Conservation (phyloP, 1,140 invertebrate genomes). For the Nomia melanderi region DNA sequence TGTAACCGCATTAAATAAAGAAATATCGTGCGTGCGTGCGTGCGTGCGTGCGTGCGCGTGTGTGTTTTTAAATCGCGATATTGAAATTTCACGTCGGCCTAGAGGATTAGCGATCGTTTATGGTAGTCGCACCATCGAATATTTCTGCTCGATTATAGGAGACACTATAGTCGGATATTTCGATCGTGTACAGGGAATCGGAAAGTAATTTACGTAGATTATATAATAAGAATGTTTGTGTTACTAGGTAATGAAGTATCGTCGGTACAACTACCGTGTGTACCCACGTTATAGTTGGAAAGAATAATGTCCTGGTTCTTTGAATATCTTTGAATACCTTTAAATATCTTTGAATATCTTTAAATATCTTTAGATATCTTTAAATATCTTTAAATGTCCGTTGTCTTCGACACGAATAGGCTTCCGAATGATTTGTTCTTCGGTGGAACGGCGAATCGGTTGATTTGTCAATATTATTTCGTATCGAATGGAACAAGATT, state of each 20-base stretch:
- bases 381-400: too few species aligned
- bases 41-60: too few species aligned
- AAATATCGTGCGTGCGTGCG: too few species aligned
- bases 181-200: conserved; percentile 1
- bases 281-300: conserved; percentile 7
- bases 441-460: background rate
- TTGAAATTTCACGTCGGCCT: background rate
- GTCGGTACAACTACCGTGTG: conserved; percentile 26
- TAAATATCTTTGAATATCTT: too few species aligned
- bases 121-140: too few species aligned
- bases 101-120: too few species aligned
- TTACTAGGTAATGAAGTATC: conserved; percentile 65
- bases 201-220: conserved; percentile 66
- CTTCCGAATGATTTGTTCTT: background rate
- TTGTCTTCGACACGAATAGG: background rate
- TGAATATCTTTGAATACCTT: too few species aligned
- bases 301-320: background rate
- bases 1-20: background rate
- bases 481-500: background rate
- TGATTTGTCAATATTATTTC: background rate
- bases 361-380: too few species aligned
- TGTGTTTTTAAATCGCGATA: too few species aligned
- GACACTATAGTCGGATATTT: background rate
- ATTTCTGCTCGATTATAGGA: background rate
- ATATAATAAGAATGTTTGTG: conserved; percentile 69